Conservation (phyloP, 2,888 invertebrate species). For the Yponomeuta cagnagella region DNA sequence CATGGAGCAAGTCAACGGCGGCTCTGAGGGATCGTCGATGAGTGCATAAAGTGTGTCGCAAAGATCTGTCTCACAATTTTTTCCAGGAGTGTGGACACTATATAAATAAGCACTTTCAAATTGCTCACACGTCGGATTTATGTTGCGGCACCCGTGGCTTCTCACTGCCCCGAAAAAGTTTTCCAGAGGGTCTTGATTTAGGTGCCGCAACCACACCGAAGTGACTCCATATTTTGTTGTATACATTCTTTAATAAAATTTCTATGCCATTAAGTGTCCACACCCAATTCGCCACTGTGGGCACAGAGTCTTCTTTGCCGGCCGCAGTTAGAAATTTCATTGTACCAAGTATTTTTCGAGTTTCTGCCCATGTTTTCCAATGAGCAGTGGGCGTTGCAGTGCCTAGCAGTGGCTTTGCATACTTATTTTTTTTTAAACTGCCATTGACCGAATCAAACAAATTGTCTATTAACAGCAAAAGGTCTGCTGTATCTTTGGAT, state of each 20-base stretch:
- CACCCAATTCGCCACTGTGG: conserved; percentile 24
- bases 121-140: background rate
- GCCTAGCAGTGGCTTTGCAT: background rate
- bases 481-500: conserved; percentile 5
- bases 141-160: conserved; percentile 23
- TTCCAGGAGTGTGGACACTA: background rate
- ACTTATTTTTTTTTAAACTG: background rate
- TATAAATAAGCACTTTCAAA: background rate
- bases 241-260: conserved; percentile 16
- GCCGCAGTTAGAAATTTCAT: conserved; percentile 22
- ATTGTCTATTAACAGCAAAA: background rate
- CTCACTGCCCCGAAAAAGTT: conserved; percentile 27
- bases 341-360: conserved; percentile 3
- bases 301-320: conserved; percentile 17
- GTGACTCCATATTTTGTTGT: conserved; percentile 19
- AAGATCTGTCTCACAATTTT: background rate
- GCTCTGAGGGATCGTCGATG: background rate
- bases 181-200: conserved; percentile 29
- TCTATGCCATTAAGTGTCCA: conserved; percentile 14
- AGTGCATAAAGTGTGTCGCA: background rate
- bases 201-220: conserved; percentile 27
- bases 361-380: conserved; percentile 3
- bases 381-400: conserved; percentile 4
- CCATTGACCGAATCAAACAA: background rate
- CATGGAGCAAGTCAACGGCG: background rate